Conservation (phyloP, 2,888 invertebrate genomes). For the Hirtodrosophila histrioides region DNA sequence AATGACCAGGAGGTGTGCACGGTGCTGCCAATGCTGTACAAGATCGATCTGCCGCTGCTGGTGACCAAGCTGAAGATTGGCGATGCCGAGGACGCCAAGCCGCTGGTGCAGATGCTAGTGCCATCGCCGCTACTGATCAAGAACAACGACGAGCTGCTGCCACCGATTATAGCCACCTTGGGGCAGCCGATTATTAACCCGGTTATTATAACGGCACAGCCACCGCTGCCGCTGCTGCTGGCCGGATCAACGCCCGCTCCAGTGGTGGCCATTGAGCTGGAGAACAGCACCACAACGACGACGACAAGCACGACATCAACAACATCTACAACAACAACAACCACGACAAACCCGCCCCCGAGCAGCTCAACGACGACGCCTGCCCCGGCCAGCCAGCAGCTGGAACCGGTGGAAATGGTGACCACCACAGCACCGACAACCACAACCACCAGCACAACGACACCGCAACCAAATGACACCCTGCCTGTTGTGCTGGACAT, state of each 20-base stretch:
- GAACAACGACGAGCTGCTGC: conserved; percentile 77
- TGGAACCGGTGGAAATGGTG: conserved; percentile 44
- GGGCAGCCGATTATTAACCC: conserved; percentile 71
- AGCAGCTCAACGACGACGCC: conserved; percentile 25
- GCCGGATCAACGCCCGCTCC: conserved; percentile 26
- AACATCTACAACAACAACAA: conserved; percentile 48
- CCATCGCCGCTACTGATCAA: conserved; percentile 76
- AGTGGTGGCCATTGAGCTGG: conserved; percentile 11
- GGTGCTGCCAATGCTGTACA: conserved; percentile 80
- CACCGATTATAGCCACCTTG: conserved; percentile 78
- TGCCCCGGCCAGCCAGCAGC: conserved; percentile 12
- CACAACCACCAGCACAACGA: conserved; percentile 63
- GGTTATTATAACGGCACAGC: conserved; percentile 57
- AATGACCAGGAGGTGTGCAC: conserved; percentile 83
- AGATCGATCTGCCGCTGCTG: conserved; percentile 74
- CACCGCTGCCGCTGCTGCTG: conserved; percentile 26
- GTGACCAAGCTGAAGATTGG: conserved; percentile 68
- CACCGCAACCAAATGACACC: conserved; percentile 63
- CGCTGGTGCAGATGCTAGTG: conserved; percentile 80
- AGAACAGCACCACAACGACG: conserved; percentile 47
- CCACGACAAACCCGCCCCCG: conserved; percentile 38
- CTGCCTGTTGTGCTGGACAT: conserved; percentile 69
- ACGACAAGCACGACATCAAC: conserved; percentile 47
- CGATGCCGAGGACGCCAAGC: conserved; percentile 67
- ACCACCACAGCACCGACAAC: conserved; percentile 72